phyloP scores from a whole-genome alignment of 2,888 invertebrate genomes.

The Erebia epiphron region DNA sequence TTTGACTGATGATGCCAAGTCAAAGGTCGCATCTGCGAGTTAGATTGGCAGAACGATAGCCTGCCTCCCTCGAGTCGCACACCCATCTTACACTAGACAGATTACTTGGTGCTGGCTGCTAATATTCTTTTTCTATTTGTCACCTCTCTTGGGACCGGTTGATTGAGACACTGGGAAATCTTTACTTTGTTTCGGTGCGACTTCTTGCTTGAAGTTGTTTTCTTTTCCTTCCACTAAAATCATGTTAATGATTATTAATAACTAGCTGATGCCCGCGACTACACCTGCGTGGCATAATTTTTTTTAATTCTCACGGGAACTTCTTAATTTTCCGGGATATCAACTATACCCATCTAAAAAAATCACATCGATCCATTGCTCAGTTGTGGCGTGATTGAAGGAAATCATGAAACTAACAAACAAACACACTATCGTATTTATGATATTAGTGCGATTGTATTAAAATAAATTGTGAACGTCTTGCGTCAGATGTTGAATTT shows the following conservation, averaged over 20 bases:
- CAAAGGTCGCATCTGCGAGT: constrained; percentile 77
- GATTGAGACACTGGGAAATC: constrained; percentile 35
- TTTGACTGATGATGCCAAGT: constrained; percentile 53
- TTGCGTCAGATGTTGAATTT: too few species aligned
- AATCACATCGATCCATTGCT: too few species aligned
- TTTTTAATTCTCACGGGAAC: too few species aligned
- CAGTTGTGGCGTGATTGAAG: too few species aligned
- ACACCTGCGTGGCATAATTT: too few species aligned
- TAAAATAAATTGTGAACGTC: too few species aligned
- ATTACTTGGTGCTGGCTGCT: constrained; percentile 54
- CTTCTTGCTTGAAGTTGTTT: constrained; percentile 9
- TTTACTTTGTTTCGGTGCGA: constrained; percentile 25
- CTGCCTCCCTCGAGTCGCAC: constrained; percentile 40
- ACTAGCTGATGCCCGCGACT: too few species aligned
- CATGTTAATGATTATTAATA: not conserved
- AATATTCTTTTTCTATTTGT: constrained; percentile 40
- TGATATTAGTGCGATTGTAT: too few species aligned
- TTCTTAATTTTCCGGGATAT: too few species aligned
- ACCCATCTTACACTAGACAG: constrained; percentile 55
- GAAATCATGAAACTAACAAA: too few species aligned
- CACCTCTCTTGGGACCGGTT: constrained; percentile 25
- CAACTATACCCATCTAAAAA: too few species aligned
- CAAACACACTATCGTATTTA: too few species aligned
- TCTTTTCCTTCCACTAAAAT: not conserved
- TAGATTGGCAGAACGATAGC: constrained; percentile 59